phyloP scores from a whole-genome alignment of 2,888 invertebrate genomes.

The Pedicia rivosa region DNA sequence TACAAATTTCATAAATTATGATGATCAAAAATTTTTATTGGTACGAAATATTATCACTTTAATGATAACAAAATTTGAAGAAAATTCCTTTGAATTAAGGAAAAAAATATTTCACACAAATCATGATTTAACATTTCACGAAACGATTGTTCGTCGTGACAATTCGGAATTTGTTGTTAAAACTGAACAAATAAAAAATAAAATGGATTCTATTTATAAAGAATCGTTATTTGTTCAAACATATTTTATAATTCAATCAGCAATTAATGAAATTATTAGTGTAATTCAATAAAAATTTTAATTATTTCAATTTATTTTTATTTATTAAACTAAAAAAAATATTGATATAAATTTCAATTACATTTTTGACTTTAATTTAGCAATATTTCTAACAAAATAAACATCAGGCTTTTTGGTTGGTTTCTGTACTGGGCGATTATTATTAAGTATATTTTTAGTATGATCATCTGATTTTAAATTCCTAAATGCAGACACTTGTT shows the following conservation, averaged over 20 bases:
- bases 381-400: slow-evolving; percentile 26
- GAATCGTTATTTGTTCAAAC: slow-evolving; percentile 9
- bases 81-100: not conserved
- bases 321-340: too few species aligned
- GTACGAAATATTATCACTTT: slow-evolving; percentile 7
- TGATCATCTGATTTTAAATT: slow-evolving; percentile 26
- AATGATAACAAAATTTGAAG: slow-evolving; percentile 7
- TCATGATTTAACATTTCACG: slow-evolving; percentile 8
- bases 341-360: too few species aligned
- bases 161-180: slow-evolving; percentile 4
- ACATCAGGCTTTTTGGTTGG: slow-evolving; percentile 29
- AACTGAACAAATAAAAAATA: slow-evolving; percentile 5
- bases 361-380: slow-evolving; percentile 30
- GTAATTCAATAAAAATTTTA: too few species aligned
- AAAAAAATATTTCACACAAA: not conserved
- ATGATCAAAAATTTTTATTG: slow-evolving; percentile 9
- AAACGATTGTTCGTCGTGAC: not conserved
- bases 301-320: too few species aligned
- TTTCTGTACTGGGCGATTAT: slow-evolving; percentile 29
- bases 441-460: slow-evolving; percentile 29
- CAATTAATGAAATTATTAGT: slow-evolving; percentile 9
- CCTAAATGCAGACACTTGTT: slow-evolving; percentile 35
- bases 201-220: slow-evolving; percentile 5
- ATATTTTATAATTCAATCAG: slow-evolving; percentile 3
- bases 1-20: not conserved